These are phyloP conservation scores for Apocheima hispidaria DNA, from an alignment of 2,888 invertebrate species.

Conservation along the genomic window DNA sequence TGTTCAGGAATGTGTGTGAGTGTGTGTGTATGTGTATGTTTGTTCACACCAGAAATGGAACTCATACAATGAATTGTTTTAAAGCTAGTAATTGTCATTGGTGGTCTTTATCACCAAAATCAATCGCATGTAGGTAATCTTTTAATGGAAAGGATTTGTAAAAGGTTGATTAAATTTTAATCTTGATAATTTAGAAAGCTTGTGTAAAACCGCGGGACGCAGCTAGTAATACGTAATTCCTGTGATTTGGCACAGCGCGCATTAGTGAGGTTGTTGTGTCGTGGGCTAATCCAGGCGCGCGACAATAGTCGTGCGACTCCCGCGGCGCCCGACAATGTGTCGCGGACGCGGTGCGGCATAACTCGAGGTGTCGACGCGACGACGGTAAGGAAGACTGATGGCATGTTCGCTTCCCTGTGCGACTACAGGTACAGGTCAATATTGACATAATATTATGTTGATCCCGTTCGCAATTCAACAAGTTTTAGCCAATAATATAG, in stretches of 20 bases:
- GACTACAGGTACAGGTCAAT: background rate
- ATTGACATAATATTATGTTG: no score
- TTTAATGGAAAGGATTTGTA: background rate
- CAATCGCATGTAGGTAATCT: background rate
- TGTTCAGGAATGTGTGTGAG: no score
- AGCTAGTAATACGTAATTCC: background rate
- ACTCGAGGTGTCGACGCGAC: constrained; percentile 31
- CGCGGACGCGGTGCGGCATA: constrained; percentile 12
- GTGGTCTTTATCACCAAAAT: no score
- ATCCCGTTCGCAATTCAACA: no score
- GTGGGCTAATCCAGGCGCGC: constrained; percentile 30
- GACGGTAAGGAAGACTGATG: constrained; percentile 40
- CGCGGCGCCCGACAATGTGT: constrained; percentile 32
- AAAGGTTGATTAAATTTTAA: background rate
- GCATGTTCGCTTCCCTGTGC: constrained; percentile 34
- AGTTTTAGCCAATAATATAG: no score
- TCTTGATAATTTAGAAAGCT: background rate
- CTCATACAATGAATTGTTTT: no score
- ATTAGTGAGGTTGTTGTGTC: background rate
- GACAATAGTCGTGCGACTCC: constrained; percentile 22
- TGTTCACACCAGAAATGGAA: no score
- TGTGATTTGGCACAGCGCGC: background rate
- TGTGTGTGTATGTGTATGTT: no score
- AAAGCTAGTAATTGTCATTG: no score
- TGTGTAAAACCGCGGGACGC: background rate